phyloP scores from a whole-genome alignment of 1,140 invertebrate species.

The Trichonephila inaurata region DNA sequence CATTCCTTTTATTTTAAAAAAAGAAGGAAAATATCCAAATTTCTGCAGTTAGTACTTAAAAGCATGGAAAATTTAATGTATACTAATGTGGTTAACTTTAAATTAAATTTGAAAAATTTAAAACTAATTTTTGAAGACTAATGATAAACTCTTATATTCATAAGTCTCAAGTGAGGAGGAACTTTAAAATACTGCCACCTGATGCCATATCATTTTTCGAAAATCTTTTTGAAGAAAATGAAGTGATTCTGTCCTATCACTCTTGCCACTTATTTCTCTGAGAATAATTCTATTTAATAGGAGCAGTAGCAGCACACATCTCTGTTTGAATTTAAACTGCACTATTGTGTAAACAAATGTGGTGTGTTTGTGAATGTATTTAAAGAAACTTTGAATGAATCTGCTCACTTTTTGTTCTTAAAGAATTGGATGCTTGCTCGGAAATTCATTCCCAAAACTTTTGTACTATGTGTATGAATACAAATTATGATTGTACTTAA shows the following conservation, averaged over 20 bases:
- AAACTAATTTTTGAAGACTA: no score
- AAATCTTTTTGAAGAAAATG: conserved; percentile 10
- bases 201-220: conserved; percentile 31
- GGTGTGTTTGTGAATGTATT: background rate
- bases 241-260: conserved; percentile 8
- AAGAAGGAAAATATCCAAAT: no score
- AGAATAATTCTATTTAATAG: conserved; percentile 21
- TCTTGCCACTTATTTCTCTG: conserved; percentile 24
- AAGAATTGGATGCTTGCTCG: background rate
- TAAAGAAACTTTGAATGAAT: background rate
- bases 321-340: conserved; percentile 1
- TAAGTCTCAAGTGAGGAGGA: conserved; percentile 27
- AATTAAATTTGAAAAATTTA: no score
- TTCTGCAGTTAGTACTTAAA: no score
- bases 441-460: background rate
- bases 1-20: no score
- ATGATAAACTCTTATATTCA: no score
- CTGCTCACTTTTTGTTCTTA: background rate
- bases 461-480: background rate
- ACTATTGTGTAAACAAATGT: conserved; percentile 7
- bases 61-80: no score
- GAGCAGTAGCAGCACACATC: conserved; percentile 6
- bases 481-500: background rate
- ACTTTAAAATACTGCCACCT: conserved; percentile 28
- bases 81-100: no score